These are phyloP conservation scores for Invenusta paracnida DNA, from an alignment of 2,888 invertebrate species.

Conservation along the genomic window DNA sequence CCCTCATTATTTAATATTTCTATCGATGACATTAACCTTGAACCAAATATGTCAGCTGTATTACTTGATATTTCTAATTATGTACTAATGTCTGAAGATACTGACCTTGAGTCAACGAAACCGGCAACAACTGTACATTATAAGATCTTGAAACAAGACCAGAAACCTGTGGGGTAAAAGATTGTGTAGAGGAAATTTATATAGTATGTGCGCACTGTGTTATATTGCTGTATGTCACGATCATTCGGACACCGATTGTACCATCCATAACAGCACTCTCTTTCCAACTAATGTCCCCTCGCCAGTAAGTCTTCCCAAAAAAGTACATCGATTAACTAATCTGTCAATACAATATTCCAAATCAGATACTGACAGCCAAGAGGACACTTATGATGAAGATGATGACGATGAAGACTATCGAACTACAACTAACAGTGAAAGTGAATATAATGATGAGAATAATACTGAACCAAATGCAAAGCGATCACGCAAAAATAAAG, in stretches of 20 bases:
- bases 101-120: conserved; percentile 13
- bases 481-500: neutral
- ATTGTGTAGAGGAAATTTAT: conserved; percentile 26
- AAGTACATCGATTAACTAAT: conserved; percentile 6
- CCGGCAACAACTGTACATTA: neutral
- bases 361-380: conserved; percentile 16
- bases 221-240: neutral
- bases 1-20: conserved; percentile 1
- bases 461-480: conserved; percentile 18
- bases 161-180: conserved; percentile 10
- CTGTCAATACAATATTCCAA: conserved; percentile 8
- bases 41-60: neutral
- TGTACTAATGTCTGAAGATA: neutral
- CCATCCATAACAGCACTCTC: neutral
- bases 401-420: conserved; percentile 61
- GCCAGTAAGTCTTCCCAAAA: conserved; percentile 12
- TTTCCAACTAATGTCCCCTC: conserved; percentile 19
- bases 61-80: conserved; percentile 10
- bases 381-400: conserved; percentile 61
- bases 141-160: neutral
- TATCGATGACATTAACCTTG: conserved; percentile 13
- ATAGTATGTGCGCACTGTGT: neutral
- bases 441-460: conserved; percentile 23
- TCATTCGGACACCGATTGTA: neutral
- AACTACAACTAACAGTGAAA: conserved; percentile 8